phyloP scores from a whole-genome alignment of 1,140 invertebrate species.

The Cataglyphis hispanica region DNA sequence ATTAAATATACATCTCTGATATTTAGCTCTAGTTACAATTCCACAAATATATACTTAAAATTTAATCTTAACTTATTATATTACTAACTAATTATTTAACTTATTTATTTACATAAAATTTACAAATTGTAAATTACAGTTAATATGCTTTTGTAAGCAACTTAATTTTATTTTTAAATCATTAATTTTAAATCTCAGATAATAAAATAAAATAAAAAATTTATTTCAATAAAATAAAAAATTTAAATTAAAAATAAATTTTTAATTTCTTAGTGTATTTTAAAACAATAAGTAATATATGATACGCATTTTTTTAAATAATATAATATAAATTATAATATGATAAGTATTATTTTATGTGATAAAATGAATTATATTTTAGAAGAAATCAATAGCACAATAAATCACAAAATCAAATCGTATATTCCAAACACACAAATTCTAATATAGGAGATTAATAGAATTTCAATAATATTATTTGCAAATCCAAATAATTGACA shows the following conservation, averaged over 20 bases:
- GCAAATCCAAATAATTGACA: background rate
- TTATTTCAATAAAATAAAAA: background rate
- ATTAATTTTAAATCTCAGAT: background rate
- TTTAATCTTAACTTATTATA: background rate
- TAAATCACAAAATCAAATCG: background rate
- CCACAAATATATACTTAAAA: background rate
- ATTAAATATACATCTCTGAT: conserved; percentile 33
- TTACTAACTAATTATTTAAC: background rate
- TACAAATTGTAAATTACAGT: background rate
- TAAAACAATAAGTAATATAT: background rate
- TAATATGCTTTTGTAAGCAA: background rate
- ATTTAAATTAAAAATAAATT: background rate
- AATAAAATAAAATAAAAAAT: background rate
- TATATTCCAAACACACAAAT: background rate
- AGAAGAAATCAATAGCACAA: conserved; percentile 18
- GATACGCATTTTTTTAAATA: background rate
- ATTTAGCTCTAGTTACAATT: background rate
- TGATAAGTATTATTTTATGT: background rate
- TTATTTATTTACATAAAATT: conserved; percentile 12
- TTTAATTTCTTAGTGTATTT: background rate
- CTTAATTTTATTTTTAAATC: background rate
- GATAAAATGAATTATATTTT: background rate
- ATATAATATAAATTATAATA: conserved; percentile 8
- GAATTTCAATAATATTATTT: conserved; percentile 4
- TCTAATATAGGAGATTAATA: background rate